Conservation (phyloP, 92 coral and sea anemone species). For the Zoanthus gigantus region DNA sequence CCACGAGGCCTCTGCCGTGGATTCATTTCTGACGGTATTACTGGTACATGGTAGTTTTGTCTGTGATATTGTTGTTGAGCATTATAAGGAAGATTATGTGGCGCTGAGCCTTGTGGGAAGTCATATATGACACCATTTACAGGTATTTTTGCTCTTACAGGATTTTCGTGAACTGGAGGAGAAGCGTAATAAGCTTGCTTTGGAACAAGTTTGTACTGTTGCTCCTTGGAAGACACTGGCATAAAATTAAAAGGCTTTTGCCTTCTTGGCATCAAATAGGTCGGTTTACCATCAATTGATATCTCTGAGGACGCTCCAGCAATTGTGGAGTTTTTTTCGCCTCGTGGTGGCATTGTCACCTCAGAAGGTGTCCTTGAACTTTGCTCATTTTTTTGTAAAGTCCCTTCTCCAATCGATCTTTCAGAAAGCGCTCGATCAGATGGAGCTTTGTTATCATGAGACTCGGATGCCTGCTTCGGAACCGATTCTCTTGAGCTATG, state of each 20-base stretch:
- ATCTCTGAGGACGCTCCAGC: conserved; percentile 77
- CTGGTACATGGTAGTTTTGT: conserved; percentile 16
- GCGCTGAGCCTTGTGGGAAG: conserved; percentile 26
- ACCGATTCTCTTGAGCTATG: conserved; percentile 45
- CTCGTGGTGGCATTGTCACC: conserved; percentile 60
- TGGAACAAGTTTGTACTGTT: conserved; percentile 25
- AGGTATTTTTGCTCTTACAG: conserved; percentile 34
- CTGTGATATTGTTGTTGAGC: conserved; percentile 24
- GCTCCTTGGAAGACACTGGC: conserved; percentile 32
- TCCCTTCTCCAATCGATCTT: conserved; percentile 57
- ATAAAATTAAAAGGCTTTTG: conserved; percentile 41
- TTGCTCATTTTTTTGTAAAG: conserved; percentile 56
- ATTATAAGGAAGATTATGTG: conserved; percentile 6
- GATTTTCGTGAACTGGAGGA: conserved; percentile 27
- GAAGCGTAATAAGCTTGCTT: conserved; percentile 22
- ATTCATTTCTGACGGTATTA: conserved; percentile 16
- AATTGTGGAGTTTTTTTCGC: conserved; percentile 66
- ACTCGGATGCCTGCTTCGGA: background rate
- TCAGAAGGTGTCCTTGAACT: conserved; percentile 86
- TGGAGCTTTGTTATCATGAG: conserved; percentile 24
- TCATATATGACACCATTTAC: conserved; percentile 45
- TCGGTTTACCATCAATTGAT: conserved; percentile 58
- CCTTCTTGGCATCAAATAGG: conserved; percentile 39
- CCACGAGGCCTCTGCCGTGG: conserved; percentile 19
- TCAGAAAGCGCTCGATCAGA: conserved; percentile 73